These are phyloP conservation scores for Oenanthe oenanthe DNA, from an alignment of 2,113 vertebrate genomes.

Conservation along the genomic window DNA sequence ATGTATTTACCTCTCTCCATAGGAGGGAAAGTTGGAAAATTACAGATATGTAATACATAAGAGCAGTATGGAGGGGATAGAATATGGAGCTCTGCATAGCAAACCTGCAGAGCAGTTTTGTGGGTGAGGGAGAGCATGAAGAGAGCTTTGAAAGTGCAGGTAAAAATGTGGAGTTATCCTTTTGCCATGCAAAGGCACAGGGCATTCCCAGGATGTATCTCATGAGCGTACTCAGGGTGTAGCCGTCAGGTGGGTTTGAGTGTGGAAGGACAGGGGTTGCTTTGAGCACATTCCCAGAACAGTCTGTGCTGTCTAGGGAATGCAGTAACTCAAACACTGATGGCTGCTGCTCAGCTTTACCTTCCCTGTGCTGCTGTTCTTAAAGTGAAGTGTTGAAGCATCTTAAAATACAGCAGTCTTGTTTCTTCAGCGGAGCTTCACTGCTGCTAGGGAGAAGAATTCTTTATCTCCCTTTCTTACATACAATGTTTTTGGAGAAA, in stretches of 20 bases:
- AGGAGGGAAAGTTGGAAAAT: not conserved
- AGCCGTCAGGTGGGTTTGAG: not conserved
- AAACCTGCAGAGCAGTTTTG: not conserved
- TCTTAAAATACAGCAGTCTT: not conserved
- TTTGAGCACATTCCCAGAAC: not conserved
- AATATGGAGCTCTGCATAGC: not conserved
- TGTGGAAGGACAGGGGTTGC: not conserved
- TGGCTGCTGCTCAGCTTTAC: not conserved
- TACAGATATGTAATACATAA: not conserved
- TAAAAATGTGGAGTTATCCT: not conserved
- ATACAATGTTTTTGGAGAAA: not conserved
- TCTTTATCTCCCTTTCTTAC: not conserved
- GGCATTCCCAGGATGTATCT: not conserved
- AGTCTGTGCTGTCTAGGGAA: accelerated
- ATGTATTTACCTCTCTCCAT: not conserved
- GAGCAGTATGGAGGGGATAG: not conserved
- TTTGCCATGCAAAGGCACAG: not conserved
- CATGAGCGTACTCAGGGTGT: not conserved
- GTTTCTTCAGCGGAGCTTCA: not conserved
- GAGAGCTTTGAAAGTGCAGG: not conserved
- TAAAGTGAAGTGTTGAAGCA: not conserved
- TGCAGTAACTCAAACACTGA: not conserved
- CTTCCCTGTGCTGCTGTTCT: not conserved
- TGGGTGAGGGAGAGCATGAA: not conserved
- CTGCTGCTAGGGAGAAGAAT: not conserved